Percentiles rank a stretch among this genome's conserved stretches.
phyloP scores from a whole-genome alignment of 1,140 invertebrate genomes.

The Metaphire vulgaris region DNA sequence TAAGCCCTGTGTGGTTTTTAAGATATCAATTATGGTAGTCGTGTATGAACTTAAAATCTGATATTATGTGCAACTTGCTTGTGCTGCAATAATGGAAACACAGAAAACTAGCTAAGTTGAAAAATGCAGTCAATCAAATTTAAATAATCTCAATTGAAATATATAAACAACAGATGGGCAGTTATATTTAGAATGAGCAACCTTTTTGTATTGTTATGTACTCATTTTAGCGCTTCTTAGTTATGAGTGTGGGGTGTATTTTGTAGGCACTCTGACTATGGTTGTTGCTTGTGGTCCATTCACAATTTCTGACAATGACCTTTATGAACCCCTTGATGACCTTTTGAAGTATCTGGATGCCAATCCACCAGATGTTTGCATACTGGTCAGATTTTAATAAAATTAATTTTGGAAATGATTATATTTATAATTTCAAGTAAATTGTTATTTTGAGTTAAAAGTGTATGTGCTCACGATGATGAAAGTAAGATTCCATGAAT shows the following conservation, averaged over 20 bases:
- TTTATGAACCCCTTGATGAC: conserved; percentile 73
- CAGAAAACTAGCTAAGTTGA: background rate
- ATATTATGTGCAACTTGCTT: no score
- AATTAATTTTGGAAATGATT: background rate
- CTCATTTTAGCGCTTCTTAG: no score
- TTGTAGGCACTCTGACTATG: conserved; percentile 57
- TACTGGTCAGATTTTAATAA: conserved; percentile 55
- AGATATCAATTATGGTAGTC: no score
- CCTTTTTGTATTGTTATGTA: background rate
- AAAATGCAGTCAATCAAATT: background rate
- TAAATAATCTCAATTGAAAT: no score
- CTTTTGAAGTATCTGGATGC: conserved; percentile 63
- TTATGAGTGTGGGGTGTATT: no score
- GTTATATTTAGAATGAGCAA: background rate
- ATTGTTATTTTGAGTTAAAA: no score
- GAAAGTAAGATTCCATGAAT: no score
- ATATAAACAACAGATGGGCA: background rate
- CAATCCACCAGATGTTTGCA: conserved; percentile 68
- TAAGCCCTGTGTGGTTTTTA: no score
- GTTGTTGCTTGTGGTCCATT: conserved; percentile 75
- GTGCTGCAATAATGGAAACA: background rate
- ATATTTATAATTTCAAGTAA: conserved; percentile 15
- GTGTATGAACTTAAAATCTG: no score
- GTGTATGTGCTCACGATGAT: no score
- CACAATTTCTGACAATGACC: conserved; percentile 65